phyloP scores from a whole-genome alignment of 2,888 invertebrate genomes.

The Sinhomidia bicolor region DNA sequence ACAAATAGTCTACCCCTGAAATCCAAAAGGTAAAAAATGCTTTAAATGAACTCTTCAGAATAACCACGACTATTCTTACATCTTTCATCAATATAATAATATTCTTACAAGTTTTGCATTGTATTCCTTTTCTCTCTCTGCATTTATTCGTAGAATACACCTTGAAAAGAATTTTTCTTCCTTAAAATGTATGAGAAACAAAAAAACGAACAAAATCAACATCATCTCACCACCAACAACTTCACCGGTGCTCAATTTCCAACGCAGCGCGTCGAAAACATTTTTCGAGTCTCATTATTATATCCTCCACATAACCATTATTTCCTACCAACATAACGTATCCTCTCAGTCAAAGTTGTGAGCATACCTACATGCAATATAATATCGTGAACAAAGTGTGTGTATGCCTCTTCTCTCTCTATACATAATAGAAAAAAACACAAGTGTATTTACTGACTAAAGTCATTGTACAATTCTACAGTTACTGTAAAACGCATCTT shows the following conservation, averaged over 20 bases:
- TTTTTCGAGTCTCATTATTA: constrained; percentile 48
- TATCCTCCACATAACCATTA: constrained; percentile 34
- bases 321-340: not conserved
- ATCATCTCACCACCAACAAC: constrained; percentile 35
- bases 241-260: constrained; percentile 64
- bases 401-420: not conserved
- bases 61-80: constrained; percentile 34
- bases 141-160: constrained; percentile 11
- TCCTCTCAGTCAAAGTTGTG: not conserved
- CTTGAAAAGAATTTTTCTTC: constrained; percentile 28
- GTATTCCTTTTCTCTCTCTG: not conserved
- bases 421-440: not conserved
- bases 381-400: not conserved
- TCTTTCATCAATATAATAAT: constrained; percentile 30
- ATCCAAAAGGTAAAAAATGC: not conserved
- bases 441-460: constrained; percentile 13
- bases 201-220: constrained; percentile 41
- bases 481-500: constrained; percentile 34
- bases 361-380: not conserved
- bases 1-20: not conserved
- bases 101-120: not conserved
- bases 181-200: constrained; percentile 50
- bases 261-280: constrained; percentile 60
- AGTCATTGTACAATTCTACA: constrained; percentile 40
- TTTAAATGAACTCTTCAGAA: constrained; percentile 43